Base-by-base conservation (phyloP, 2,113 vertebrate genomes). In the Cacatua alba region DNA sequence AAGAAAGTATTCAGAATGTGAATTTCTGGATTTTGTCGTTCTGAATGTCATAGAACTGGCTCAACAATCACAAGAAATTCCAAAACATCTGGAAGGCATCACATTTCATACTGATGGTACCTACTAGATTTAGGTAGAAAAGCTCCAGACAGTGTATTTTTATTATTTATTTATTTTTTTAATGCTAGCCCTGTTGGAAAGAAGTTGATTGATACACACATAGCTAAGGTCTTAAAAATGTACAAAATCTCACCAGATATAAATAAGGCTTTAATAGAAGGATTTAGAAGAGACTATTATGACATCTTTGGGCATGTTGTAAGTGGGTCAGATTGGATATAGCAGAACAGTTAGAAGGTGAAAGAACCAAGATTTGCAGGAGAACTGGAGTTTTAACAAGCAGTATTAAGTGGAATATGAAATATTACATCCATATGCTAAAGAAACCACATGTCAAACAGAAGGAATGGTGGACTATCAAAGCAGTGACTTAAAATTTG, bases 351-450 rank as follows among this genome's bases (percentile, higher is more conserved):
- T 89, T 80, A 90, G 74, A 95, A 94, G 88, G 88, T 76, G 53
- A 94, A 91, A 96, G 77, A 92, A 89, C 29, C 23, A 83, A 91
- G 65, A 87, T 78, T 86, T 96, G 78, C 69, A 77, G 49, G 52
- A 90, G 79, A 96, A 81, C 24, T 49, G 65, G 65, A 92, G 82
- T 82, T 97, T 97, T 97, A 96, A 97, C 68, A 87, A 92, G 74
- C 90, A 91, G 63, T 81, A 96, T 95, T 92, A 89, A 97, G 89
- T 94, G 88, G 70, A 95, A 93, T 95, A 94, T 86, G 83, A 95
- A 97, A 96, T 86, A 97, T 94, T 92, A 87, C 67, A 92, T 94
- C 96, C 96, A 97, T 95, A 97, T 98, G 97, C 71, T 93, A 74
- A 65, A 60, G 74, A 95, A 97, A 96, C 94, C 97, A 97, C 96